Evolutionary conservation across 1,140 invertebrate species (phyloP).

Genomic region (Rhagoletis zephyria): DNA sequence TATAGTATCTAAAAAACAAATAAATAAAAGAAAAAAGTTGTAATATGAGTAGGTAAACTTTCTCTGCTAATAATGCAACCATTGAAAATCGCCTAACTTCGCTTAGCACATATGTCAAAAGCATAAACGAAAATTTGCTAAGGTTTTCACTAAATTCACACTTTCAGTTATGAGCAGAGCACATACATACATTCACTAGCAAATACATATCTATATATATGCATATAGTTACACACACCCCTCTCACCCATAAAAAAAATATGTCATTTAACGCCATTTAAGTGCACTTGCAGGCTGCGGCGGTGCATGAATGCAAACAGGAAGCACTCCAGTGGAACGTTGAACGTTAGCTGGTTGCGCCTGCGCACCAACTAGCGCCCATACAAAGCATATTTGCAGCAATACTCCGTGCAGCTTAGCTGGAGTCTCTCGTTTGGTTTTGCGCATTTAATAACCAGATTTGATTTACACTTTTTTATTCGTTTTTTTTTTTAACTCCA

Average conservation of each 20-base stretch:
- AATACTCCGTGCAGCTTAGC: background rate
- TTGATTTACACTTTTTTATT: constrained; percentile 1
- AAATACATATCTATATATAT: background rate
- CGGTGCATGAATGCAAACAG: background rate
- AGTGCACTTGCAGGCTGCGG: background rate
- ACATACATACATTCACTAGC: background rate
- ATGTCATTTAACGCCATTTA: constrained; percentile 47
- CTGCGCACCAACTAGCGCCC: background rate
- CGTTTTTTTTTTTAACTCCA: background rate
- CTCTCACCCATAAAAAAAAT: background rate
- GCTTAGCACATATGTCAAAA: background rate
- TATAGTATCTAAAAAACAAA: too few relatives aligned
- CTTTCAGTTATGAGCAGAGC: background rate
- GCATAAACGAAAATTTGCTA: background rate
- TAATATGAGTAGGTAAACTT: constrained; percentile 19
- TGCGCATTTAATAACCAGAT: constrained; percentile 30
- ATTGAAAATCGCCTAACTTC: constrained; percentile 34
- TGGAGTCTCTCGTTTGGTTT: background rate
- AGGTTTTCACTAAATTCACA: constrained; percentile 33
- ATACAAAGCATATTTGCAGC: background rate
- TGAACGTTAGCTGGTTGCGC: background rate
- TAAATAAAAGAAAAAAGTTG: too few relatives aligned
- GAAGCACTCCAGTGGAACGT: constrained; percentile 25
- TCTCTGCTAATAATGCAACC: background rate
- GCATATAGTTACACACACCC: background rate